Evolutionary conservation across 2,797 vertebrate genomes (phyloP).

Genomic region (Australoheros facetus): DNA sequence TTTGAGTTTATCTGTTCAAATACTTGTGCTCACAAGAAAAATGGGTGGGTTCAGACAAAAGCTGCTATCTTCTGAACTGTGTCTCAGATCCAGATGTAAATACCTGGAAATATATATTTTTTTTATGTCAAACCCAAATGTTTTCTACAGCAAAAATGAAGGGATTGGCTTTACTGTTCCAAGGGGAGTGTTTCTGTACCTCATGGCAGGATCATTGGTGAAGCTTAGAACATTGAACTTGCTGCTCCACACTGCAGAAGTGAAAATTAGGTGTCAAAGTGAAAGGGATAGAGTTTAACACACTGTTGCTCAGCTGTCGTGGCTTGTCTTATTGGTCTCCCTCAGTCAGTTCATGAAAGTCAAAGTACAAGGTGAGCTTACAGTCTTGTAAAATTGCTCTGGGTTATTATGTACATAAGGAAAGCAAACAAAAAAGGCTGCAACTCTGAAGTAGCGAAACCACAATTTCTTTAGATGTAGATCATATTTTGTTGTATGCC

Average conservation of each 20-base stretch:
- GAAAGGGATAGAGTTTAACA: conserved; percentile 12
- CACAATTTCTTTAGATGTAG: neutral
- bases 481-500: conserved; percentile 19
- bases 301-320: conserved; percentile 6
- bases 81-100: too few relatives aligned
- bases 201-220: neutral
- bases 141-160: too few relatives aligned
- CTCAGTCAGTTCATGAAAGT: conserved; percentile 17
- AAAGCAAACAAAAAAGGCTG: conserved; percentile 15
- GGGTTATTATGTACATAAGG: neutral
- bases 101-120: too few relatives aligned
- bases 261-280: conserved; percentile 45
- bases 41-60: too few relatives aligned
- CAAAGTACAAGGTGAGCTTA: conserved; percentile 13
- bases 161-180: too few relatives aligned
- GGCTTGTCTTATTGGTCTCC: conserved; percentile 2
- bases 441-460: neutral
- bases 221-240: conserved; percentile 1
- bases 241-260: conserved; percentile 13
- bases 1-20: too few relatives aligned
- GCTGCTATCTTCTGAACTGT: too few relatives aligned
- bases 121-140: too few relatives aligned
- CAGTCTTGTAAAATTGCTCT: conserved; percentile 3
- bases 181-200: neutral
- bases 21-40: too few relatives aligned